Percentiles rank a stretch among this genome's conserved stretches.
Evolutionary conservation across 2,888 invertebrate genomes (phyloP).

Genomic region (Buathra laborator): DNA sequence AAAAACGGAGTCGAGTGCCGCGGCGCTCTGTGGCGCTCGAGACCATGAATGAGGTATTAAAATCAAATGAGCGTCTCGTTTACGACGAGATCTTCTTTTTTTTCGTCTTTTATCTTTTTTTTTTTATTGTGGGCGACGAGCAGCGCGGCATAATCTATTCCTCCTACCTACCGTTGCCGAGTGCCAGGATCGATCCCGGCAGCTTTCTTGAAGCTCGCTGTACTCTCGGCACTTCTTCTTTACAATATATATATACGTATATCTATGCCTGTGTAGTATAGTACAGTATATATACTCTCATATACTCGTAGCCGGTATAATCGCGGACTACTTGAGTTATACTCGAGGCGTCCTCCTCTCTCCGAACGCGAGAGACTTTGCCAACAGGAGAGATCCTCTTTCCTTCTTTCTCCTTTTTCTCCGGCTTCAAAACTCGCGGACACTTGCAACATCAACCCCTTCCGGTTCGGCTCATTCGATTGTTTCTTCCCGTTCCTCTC

Average conservation of each 20-base stretch:
- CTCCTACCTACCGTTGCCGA: conserved; percentile 30
- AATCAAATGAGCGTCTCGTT: conserved; percentile 65
- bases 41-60: conserved; percentile 65
- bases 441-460: background rate
- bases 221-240: conserved; percentile 15
- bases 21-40: conserved; percentile 33
- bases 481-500: conserved; percentile 20
- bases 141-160: conserved; percentile 55
- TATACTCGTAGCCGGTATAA: conserved; percentile 11
- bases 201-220: conserved; percentile 20
- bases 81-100: conserved; percentile 39
- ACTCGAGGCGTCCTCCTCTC: conserved; percentile 32
- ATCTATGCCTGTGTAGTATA: conserved; percentile 7
- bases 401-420: conserved; percentile 23
- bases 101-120: background rate
- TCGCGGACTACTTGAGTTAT: conserved; percentile 30
- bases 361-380: conserved; percentile 20
- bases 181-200: conserved; percentile 52
- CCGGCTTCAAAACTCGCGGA: background rate
- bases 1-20: conserved; percentile 46
- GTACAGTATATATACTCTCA: background rate
- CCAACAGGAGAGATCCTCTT: conserved; percentile 21
- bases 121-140: conserved; percentile 50
- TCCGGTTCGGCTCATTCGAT: conserved; percentile 11
- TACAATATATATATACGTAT: background rate